Base-by-base conservation (phyloP, 2,113 vertebrate species). In the Lipotes vexillifer region DNA sequence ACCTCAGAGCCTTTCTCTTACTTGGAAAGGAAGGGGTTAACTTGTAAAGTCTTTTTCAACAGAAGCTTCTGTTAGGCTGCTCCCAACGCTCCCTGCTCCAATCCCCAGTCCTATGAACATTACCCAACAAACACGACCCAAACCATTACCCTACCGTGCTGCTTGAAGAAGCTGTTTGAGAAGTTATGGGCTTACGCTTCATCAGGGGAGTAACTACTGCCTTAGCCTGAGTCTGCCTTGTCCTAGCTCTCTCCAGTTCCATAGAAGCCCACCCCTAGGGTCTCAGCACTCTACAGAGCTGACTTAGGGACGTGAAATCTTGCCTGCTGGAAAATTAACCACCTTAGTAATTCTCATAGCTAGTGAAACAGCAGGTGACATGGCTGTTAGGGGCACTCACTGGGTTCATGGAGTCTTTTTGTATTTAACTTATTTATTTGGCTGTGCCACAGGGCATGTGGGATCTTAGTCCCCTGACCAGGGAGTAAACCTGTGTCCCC, bases 61-160 rank as follows among this genome's bases (percentile, higher is more conserved):
- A 77, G 59, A 92, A 66, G 41, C 38, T 36, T 11, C 52, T 44
- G 15, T 8, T 8, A 85, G 59, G 44, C 31, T 93, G 17, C 11
- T n/a, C 33, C 55, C 29, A 8, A 12, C 0, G 4, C 21, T 84
- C 31, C n/a, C 8, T 36, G 55, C 49, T 61, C 41, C 36, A 71
- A 38, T 1, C 12, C 23, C 63, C 38, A 44, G 5, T 9, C 75
- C 17, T 13, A 1, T 12, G 52, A 52, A 52, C 15, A 52, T 52
- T 52, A 52, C 52, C 52, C 52, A 52, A 17, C 52, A 31, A n/a
- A 78, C 31, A 78, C 6, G 10, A 52, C 46, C 31, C 31, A 77
- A n/a, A 9, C 49, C 75, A 7, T 55, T 21, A n/a, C 11, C 1
- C 23, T 21, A 0, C 2, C 1, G 0, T 8, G 27, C 20, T 8